Conservation (phyloP, 2,888 invertebrate genomes). For the Scaptodrosophila latifasciaeformis region DNA sequence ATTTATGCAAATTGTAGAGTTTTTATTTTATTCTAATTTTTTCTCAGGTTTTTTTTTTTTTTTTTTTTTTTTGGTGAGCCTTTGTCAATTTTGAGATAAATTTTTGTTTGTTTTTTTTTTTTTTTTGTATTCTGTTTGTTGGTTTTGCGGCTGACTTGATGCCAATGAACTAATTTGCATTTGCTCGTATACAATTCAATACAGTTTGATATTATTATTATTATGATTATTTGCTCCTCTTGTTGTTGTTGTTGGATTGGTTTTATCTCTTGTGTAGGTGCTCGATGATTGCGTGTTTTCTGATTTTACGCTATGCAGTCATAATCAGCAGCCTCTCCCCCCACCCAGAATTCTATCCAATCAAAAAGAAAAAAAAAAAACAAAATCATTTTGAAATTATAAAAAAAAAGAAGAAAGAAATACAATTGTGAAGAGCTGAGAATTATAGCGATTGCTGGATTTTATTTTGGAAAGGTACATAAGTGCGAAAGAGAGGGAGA, state of each 20-base stretch:
- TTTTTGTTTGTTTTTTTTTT: constrained; percentile 10
- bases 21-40: not conserved
- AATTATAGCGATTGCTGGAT: too few relatives aligned
- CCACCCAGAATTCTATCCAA: too few relatives aligned
- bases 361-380: too few relatives aligned
- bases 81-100: constrained; percentile 5
- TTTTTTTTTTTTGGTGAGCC: constrained; percentile 8
- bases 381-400: too few relatives aligned
- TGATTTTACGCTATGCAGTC: too few relatives aligned
- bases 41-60: constrained; percentile 8
- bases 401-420: too few relatives aligned
- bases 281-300: too few relatives aligned
- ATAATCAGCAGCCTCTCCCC: not conserved
- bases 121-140: constrained; percentile 2
- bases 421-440: too few relatives aligned
- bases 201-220: not conserved
- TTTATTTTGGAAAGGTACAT: too few relatives aligned
- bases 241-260: not conserved
- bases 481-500: too few relatives aligned
- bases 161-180: constrained; percentile 56
- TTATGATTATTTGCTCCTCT: not conserved
- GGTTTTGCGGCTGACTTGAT: constrained; percentile 16
- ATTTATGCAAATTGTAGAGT: constrained; percentile 33
- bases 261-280: too few relatives aligned
- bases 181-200: constrained; percentile 25